Evolutionary conservation across 2,888 invertebrate species (phyloP), one percentile per base, ranked within the genome.

Genomic region (Heteromyza rotundicornis): DNA sequence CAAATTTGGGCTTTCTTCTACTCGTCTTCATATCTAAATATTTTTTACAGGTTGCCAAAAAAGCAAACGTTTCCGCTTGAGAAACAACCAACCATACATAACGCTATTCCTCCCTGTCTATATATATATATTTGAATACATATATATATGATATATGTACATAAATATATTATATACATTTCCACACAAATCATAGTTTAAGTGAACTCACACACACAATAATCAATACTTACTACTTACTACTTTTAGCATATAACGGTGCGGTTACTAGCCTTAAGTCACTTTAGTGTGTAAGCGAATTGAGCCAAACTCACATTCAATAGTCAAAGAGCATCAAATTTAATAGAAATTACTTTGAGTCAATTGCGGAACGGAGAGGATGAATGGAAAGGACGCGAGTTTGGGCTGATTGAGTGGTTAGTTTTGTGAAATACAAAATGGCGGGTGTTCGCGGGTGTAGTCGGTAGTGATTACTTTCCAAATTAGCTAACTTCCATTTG

Each of bases 231-330:
- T 62, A 32, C 36, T 17, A 53, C n/a, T 64, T 64, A 49, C 57
- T 64, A 63, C 57, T 35, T 17, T 32, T 58, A 65, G 44, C 57
- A 55, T 55, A 60, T 64, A 65, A 57, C 57, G 69, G 70, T 69
- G 69, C 64, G 68, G 70, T 67, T 64, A 60, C 67, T n/a, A n/a
- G n/a, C n/a, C n/a, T n/a, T n/a, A n/a, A n/a, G n/a, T n/a, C n/a
- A n/a, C n/a, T n/a, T n/a, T n/a, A n/a, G n/a, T n/a, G n/a, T n/a
- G n/a, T n/a, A n/a, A n/a, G n/a, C n/a, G n/a, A n/a, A n/a, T n/a
- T n/a, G n/a, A n/a, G n/a, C n/a, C n/a, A n/a, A n/a, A n/a, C n/a
- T n/a, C n/a, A n/a, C n/a, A n/a, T n/a, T n/a, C n/a, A n/a, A n/a
- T n/a, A n/a, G n/a, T n/a, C n/a, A n/a, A n/a, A n/a, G n/a, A 36